phyloP scores from a whole-genome alignment of 92 coral and sea anemone species.

The Epizoanthus ramosus region DNA sequence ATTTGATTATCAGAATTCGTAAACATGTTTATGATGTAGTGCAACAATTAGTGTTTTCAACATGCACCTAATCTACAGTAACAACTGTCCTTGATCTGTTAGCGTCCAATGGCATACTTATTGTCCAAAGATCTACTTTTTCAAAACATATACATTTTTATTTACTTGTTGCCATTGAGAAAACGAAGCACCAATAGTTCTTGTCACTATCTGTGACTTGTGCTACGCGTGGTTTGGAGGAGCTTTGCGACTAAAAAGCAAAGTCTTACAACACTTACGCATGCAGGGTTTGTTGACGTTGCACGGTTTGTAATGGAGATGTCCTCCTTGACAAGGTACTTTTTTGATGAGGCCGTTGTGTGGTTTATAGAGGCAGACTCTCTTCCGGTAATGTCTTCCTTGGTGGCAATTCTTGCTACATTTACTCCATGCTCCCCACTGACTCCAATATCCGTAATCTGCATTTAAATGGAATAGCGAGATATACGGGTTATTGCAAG shows the following conservation, averaged over 20 bases:
- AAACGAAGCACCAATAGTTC: too few species aligned
- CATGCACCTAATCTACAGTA: too few species aligned
- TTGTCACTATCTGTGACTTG: neutral
- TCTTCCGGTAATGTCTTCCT: constrained; percentile 12
- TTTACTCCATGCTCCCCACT: constrained; percentile 34
- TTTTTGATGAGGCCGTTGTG: neutral
- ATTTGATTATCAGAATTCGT: too few species aligned
- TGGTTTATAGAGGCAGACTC: constrained; percentile 12
- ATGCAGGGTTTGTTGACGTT: constrained; percentile 16
- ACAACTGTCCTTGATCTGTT: too few species aligned
- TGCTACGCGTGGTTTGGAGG: too few species aligned
- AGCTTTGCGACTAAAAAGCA: neutral
- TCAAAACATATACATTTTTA: too few species aligned
- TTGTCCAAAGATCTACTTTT: too few species aligned
- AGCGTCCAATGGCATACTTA: too few species aligned
- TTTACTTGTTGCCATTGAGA: too few species aligned
- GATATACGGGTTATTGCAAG: too few species aligned
- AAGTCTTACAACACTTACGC: neutral
- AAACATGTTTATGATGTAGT: too few species aligned
- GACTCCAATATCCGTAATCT: constrained; percentile 28
- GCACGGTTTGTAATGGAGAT: neutral
- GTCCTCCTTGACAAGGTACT: constrained; percentile 15
- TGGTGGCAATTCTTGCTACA: constrained; percentile 34
- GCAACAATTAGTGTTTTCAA: too few species aligned
- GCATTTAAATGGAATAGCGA: neutral